A percentile compares a stretch with the other conserved stretches of the same genome.
Evolutionary conservation across 2,888 invertebrate species (phyloP).

Genomic region (Hanleya hanleyi): DNA sequence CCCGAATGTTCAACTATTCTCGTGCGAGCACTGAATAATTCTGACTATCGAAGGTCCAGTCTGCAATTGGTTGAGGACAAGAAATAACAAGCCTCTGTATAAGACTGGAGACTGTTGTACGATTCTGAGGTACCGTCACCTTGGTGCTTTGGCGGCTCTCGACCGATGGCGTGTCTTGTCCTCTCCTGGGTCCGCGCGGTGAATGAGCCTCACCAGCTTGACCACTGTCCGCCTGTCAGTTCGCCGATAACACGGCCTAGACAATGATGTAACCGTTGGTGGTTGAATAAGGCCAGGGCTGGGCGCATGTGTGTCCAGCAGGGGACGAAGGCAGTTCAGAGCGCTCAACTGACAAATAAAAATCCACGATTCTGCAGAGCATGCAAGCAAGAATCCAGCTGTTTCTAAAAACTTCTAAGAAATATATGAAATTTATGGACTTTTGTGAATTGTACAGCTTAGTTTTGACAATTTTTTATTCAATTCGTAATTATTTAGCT

Average conservation of each 20-base stretch:
- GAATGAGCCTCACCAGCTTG: background rate
- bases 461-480: too few relatives aligned
- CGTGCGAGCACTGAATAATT: too few relatives aligned
- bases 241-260: background rate
- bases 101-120: too few relatives aligned
- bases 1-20: too few relatives aligned
- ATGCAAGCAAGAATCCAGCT: background rate
- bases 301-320: background rate
- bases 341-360: background rate
- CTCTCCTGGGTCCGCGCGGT: background rate
- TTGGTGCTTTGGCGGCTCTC: background rate
- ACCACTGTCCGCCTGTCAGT: background rate
- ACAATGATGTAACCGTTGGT: constrained; percentile 2
- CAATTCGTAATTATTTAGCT: too few relatives aligned
- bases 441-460: too few relatives aligned
- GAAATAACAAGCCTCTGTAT: too few relatives aligned
- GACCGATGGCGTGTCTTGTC: background rate
- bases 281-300: background rate
- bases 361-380: background rate
- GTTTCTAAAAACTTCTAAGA: background rate
- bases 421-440: too few relatives aligned
- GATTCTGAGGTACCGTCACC: too few relatives aligned
- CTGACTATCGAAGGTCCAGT: too few relatives aligned
- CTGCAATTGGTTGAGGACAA: too few relatives aligned
- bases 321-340: background rate